These are phyloP conservation scores for Psilanteris sp. DNA, from an alignment of 1,140 invertebrate species.

Conservation along the genomic window DNA sequence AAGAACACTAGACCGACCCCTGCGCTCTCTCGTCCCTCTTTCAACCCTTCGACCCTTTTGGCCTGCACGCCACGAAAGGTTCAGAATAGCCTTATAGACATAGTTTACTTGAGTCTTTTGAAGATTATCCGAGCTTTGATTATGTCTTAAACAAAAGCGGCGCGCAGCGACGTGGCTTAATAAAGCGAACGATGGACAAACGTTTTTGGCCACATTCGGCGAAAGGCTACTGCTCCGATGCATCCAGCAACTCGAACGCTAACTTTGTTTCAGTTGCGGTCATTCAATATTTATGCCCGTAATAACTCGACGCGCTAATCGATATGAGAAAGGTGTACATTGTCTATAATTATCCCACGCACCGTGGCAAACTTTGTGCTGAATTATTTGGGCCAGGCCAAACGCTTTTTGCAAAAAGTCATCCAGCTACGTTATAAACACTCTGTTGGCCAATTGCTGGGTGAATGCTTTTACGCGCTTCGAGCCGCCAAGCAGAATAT, in stretches of 20 bases:
- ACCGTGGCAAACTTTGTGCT: no score
- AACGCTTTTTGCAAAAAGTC: no score
- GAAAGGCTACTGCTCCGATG: slow-evolving; percentile 1
- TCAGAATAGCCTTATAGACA: slow-evolving; percentile 56
- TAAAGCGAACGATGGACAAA: slow-evolving; percentile 27
- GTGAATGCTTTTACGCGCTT: no score
- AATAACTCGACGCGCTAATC: slow-evolving; percentile 26
- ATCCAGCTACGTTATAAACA: no score
- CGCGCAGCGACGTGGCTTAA: slow-evolving; percentile 19
- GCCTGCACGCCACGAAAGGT: slow-evolving; percentile 40
- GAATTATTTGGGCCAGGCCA: no score
- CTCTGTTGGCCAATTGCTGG: no score
- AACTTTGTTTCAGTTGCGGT: slow-evolving; percentile 16
- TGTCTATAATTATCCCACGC: slow-evolving; percentile 7
- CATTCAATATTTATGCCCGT: slow-evolving; percentile 17
- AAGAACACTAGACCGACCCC: slow-evolving; percentile 74
- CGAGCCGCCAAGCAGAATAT: no score
- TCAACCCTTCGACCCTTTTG: slow-evolving; percentile 60
- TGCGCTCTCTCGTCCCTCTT: slow-evolving; percentile 29
- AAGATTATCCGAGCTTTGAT: slow-evolving; percentile 54
- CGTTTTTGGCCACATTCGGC: no score
- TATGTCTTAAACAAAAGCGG: slow-evolving; percentile 37
- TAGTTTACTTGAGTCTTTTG: slow-evolving; percentile 54
- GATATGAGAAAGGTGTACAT: slow-evolving; percentile 13
- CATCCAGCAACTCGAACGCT: neutral